phyloP scores from a whole-genome alignment of 2,113 vertebrate genomes.

The Australoheros scitulus region DNA sequence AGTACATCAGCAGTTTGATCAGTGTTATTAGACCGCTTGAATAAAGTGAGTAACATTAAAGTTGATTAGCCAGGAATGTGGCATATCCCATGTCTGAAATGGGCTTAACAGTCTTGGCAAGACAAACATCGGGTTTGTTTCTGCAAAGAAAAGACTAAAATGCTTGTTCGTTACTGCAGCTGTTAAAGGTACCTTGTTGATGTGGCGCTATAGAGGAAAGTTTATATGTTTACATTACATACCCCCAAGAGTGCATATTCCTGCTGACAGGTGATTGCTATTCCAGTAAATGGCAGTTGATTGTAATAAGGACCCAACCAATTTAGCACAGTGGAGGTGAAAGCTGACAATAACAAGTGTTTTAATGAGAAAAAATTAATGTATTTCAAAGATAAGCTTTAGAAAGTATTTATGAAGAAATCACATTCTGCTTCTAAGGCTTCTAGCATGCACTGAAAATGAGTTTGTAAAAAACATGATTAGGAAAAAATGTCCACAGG shows the following conservation, averaged over 20 bases:
- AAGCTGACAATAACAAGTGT: neutral
- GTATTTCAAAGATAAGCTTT: neutral
- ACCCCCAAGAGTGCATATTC: neutral
- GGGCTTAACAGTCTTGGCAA: neutral
- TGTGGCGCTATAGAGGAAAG: neutral
- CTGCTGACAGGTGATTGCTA: neutral
- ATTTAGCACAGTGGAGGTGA: neutral
- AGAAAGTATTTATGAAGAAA: neutral
- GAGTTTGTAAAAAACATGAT: neutral
- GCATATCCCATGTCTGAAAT: neutral
- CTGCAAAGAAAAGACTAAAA: slow-evolving; percentile 1
- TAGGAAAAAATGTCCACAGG: neutral
- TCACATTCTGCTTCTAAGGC: neutral
- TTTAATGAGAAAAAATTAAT: neutral
- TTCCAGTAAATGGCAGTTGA: neutral
- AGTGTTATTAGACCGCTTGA: neutral
- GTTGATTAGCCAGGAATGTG: neutral
- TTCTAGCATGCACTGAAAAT: neutral
- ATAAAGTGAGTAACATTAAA: neutral
- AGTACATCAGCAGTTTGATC: neutral
- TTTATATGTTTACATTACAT: neutral
- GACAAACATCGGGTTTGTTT: slow-evolving; percentile 6
- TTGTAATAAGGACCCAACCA: neutral
- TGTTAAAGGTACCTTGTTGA: slow-evolving; percentile 25
- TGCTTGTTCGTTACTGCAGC: neutral